These are phyloP conservation scores for Mayetiola destructor DNA, from an alignment of 2,888 invertebrate species.

Conservation along the genomic window DNA sequence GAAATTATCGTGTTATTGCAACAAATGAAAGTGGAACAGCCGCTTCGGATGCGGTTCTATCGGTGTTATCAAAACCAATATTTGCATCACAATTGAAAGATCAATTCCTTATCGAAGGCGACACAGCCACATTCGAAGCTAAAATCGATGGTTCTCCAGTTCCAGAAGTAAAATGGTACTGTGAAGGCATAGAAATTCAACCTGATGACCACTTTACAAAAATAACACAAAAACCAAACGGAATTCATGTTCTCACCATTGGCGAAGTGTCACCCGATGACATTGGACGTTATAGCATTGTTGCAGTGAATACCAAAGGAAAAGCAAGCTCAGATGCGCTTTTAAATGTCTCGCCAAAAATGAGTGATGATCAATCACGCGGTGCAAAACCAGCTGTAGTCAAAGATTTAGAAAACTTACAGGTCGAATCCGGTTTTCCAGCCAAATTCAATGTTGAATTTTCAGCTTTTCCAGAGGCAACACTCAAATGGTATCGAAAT, in stretches of 20 bases:
- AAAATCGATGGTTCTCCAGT: background rate
- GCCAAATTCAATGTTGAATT: slow-evolving; percentile 62
- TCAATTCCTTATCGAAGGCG: background rate
- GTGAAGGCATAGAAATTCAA: background rate
- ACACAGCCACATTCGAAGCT: background rate
- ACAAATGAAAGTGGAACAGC: slow-evolving; percentile 45
- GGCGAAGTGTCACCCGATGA: slow-evolving; percentile 56
- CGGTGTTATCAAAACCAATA: slow-evolving; percentile 4
- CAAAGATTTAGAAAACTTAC: slow-evolving; percentile 47
- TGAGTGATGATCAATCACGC: slow-evolving; percentile 48
- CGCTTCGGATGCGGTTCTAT: background rate
- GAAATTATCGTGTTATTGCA: slow-evolving; percentile 69
- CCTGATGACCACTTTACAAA: slow-evolving; percentile 56
- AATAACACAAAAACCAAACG: slow-evolving; percentile 52
- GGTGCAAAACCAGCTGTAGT: slow-evolving; percentile 50
- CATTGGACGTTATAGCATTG: slow-evolving; percentile 39
- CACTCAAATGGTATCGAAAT: slow-evolving; percentile 75
- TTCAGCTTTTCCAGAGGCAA: slow-evolving; percentile 69
- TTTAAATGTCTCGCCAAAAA: slow-evolving; percentile 58
- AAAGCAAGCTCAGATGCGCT: slow-evolving; percentile 50
- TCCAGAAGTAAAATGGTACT: background rate
- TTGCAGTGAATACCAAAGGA: background rate
- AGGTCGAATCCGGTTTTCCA: slow-evolving; percentile 49
- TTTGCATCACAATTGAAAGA: background rate
- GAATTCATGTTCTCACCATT: slow-evolving; percentile 46